phyloP scores from a whole-genome alignment of 1,140 invertebrate genomes.

The Protaetia brevitarsis region DNA sequence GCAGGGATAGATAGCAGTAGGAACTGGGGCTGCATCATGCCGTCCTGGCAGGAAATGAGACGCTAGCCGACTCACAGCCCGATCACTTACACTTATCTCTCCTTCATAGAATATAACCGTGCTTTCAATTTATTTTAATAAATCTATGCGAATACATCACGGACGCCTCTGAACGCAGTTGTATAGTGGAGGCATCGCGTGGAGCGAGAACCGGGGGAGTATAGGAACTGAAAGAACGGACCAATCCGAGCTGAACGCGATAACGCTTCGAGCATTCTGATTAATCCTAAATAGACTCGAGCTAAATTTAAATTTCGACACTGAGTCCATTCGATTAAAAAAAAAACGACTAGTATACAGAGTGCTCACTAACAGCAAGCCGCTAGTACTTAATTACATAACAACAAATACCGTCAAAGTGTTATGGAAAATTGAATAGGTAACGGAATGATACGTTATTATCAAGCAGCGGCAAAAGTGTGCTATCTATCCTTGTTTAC shows the following conservation, averaged over 20 bases:
- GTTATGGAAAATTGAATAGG: too few relatives aligned
- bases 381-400: too few relatives aligned
- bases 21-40: slow-evolving; percentile 15
- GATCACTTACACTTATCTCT: slow-evolving; percentile 39
- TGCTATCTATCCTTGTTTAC: too few relatives aligned
- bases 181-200: neutral
- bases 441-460: too few relatives aligned
- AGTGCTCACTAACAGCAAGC: too few relatives aligned
- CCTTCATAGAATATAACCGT: slow-evolving; percentile 40
- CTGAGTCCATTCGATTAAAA: neutral
- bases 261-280: slow-evolving; percentile 28
- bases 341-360: too few relatives aligned
- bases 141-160: slow-evolving; percentile 37
- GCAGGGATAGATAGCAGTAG: slow-evolving; percentile 31
- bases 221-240: neutral
- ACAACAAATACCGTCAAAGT: too few relatives aligned
- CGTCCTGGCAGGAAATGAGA: slow-evolving; percentile 40
- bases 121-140: slow-evolving; percentile 47
- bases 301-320: slow-evolving; percentile 15
- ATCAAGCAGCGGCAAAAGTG: too few relatives aligned
- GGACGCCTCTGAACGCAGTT: slow-evolving; percentile 31
- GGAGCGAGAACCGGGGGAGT: neutral
- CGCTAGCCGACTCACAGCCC: slow-evolving; percentile 35
- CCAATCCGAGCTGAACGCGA: slow-evolving; percentile 42
- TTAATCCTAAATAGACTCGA: slow-evolving; percentile 26